Evolutionary conservation across 2,113 vertebrate species (phyloP).

Genomic region (Nannobrachium achirus): DNA sequence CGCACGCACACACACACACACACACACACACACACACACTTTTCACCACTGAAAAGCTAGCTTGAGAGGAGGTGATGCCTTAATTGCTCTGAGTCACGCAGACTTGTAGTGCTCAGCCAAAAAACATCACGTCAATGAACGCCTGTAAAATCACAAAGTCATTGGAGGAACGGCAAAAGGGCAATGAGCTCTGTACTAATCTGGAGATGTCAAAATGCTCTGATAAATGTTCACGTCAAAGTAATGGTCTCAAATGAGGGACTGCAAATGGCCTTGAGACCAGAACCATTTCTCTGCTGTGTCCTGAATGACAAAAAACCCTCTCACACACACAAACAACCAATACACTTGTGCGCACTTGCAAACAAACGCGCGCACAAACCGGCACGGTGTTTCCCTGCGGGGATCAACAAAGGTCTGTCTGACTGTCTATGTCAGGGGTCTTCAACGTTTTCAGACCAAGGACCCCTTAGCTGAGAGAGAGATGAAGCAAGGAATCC

Average conservation of each 20-base stretch:
- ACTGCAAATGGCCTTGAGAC: not conserved
- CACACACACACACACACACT: not conserved
- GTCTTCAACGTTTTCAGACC: too few relatives aligned
- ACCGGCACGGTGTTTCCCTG: not conserved
- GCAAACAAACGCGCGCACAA: not conserved
- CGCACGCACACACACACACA: not conserved
- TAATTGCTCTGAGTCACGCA: too few relatives aligned
- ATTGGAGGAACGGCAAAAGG: constrained; percentile 10
- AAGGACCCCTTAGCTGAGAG: too few relatives aligned
- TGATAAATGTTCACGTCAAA: not conserved
- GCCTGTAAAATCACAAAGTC: not conserved
- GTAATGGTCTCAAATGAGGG: not conserved
- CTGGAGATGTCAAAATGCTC: constrained; percentile 5
- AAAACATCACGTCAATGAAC: constrained; percentile 10
- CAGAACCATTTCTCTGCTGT: constrained; percentile 1
- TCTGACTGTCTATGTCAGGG: too few relatives aligned
- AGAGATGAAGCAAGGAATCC: too few relatives aligned
- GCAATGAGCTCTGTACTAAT: constrained; percentile 8
- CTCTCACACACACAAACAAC: constrained; percentile 7
- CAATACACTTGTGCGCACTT: not conserved
- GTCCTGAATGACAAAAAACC: constrained; percentile 11
- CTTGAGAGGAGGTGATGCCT: too few relatives aligned
- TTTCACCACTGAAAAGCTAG: too few relatives aligned
- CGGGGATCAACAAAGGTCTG: constrained; percentile 8
- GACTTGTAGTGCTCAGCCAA: constrained; percentile 3